A percentile compares a stretch with the other conserved stretches of the same genome.
These are phyloP conservation scores for Orgyia antiqua DNA, from an alignment of 2,888 invertebrate species.

Conservation along the genomic window DNA sequence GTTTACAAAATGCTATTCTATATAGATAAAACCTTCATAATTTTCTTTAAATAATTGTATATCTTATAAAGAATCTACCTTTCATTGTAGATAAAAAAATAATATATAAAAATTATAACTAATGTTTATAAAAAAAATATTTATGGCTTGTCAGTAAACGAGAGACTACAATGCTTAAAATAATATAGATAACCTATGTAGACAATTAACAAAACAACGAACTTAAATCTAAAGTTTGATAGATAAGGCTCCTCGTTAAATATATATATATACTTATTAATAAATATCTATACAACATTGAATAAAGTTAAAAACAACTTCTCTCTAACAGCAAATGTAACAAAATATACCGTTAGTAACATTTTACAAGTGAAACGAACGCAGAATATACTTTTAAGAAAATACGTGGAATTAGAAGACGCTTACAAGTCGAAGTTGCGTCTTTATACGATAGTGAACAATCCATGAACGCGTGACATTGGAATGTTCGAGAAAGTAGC, in stretches of 20 bases:
- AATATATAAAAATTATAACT: no score
- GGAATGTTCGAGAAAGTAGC: conserved; percentile 45
- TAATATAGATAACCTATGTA: no score
- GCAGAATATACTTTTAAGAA: conserved; percentile 34
- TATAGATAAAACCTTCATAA: conserved; percentile 49
- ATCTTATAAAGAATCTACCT: conserved; percentile 62
- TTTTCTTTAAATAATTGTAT: conserved; percentile 52
- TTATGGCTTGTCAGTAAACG: conserved; percentile 46
- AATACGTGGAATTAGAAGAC: conserved; percentile 32
- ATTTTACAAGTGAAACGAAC: conserved; percentile 53
- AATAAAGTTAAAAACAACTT: conserved; percentile 64
- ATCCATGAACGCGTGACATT: conserved; percentile 31
- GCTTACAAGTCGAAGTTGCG: conserved; percentile 11
- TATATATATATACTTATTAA: conserved; percentile 44
- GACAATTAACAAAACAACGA: conserved; percentile 54
- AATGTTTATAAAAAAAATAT: no score
- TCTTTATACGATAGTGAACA: conserved; percentile 19
- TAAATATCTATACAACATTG: conserved; percentile 69
- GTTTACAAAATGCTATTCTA: conserved; percentile 68
- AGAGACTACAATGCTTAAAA: conserved; percentile 41
- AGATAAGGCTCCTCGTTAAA: conserved; percentile 65
- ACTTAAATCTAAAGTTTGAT: conserved; percentile 58
- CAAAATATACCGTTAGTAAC: conserved; percentile 49
- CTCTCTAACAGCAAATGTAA: conserved; percentile 63
- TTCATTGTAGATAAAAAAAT: conserved; percentile 48